Conservation (phyloP, 2,888 invertebrate species). For the Stegophylla sp. region DNA sequence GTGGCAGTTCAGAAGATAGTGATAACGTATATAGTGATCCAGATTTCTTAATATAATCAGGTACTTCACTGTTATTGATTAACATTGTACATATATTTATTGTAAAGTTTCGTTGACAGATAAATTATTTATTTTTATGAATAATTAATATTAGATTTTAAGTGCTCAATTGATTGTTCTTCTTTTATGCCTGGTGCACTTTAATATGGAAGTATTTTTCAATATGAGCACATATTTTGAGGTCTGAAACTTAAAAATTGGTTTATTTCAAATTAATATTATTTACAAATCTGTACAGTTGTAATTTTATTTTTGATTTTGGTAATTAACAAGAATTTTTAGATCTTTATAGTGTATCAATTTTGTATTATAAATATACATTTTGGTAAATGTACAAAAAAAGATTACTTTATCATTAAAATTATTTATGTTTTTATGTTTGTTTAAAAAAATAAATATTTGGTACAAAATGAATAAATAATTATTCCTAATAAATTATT, state of each 20-base stretch:
- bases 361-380: neutral
- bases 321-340: neutral
- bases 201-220: slow-evolving; percentile 25
- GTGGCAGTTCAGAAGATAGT: slow-evolving; percentile 67
- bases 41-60: slow-evolving; percentile 64
- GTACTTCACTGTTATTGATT: slow-evolving; percentile 39
- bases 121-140: slow-evolving; percentile 57
- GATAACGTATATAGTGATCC: slow-evolving; percentile 75
- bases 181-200: slow-evolving; percentile 37
- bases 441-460: slow-evolving; percentile 3
- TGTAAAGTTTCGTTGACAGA: slow-evolving; percentile 50
- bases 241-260: slow-evolving; percentile 51
- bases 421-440: neutral
- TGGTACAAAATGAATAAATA: neutral
- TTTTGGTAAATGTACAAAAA: slow-evolving; percentile 1
- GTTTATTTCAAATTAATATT: slow-evolving; percentile 17
- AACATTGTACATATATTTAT: slow-evolving; percentile 43
- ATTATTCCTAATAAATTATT: neutral
- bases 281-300: neutral
- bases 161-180: slow-evolving; percentile 55
- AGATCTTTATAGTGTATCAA: neutral
- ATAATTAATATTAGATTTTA: slow-evolving; percentile 52
- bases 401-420: neutral
- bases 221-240: slow-evolving; percentile 12
- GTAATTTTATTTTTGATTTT: slow-evolving; percentile 5